phyloP scores from a whole-genome alignment of 37 sponge, comb jelly and placozoan genomes.

The Halisarca cf. caerulea region DNA sequence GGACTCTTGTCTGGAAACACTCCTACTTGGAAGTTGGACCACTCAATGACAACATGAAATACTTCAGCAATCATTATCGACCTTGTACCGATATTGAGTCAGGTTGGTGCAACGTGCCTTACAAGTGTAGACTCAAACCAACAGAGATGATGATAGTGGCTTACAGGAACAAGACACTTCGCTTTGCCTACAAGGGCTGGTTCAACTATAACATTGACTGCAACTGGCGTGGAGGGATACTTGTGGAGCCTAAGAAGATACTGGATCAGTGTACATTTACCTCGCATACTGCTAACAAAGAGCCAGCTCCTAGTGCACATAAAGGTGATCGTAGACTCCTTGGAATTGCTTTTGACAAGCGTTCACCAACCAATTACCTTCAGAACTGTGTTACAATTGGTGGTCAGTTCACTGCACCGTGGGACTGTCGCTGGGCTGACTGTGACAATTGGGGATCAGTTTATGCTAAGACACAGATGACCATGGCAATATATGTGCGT shows the following conservation, averaged over 20 bases:
- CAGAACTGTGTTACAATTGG: not conserved
- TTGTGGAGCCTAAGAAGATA: conserved; percentile 24
- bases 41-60: conserved; percentile 3
- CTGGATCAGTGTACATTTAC: conserved; percentile 17
- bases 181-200: conserved; percentile 30
- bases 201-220: conserved; percentile 38
- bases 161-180: conserved; percentile 1
- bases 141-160: conserved; percentile 38
- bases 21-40: conserved; percentile 36
- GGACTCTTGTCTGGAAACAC: conserved; percentile 41
- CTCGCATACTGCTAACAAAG: not conserved
- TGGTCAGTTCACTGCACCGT: not conserved
- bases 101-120: conserved; percentile 37
- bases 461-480: not conserved
- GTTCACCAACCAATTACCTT: conserved; percentile 4
- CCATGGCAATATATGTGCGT: not conserved
- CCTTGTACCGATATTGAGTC: not conserved
- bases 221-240: conserved; percentile 29
- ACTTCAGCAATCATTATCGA: conserved; percentile 20
- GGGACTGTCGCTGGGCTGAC: conserved; percentile 2
- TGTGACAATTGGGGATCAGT: not conserved
- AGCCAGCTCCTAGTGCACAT: conserved; percentile 28
- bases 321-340: not conserved
- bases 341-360: conserved; percentile 33
- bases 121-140: conserved; percentile 24